Base-by-base conservation (phyloP, 2,797 vertebrate genomes). In the Lophius americanus region DNA sequence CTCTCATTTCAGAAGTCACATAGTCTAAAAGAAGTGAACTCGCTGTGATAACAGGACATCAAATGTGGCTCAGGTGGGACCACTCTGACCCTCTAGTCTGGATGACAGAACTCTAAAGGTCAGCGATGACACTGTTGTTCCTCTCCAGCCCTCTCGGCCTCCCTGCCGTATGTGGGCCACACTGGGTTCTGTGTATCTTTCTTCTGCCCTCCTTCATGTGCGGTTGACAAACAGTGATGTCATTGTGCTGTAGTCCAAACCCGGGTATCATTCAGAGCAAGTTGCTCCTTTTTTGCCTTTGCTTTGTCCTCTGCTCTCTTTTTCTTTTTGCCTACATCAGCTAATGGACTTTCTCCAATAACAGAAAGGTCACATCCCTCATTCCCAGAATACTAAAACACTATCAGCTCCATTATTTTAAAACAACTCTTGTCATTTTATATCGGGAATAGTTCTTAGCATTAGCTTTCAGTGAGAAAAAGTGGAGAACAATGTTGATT, bases 281-380 rank as follows among this genome's bases (percentile, higher is more conserved):
- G 79, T 72, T 55, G 63, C 76, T 80, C 61, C 60, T 66, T 78
- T 58, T 74, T 74, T 76, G 58, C 13, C 35, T 44, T 68, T 6
- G 57, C 69, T 79, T 83, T 88, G 84, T 88, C 81, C 84, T 85
- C 75, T 68, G 74, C 79, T 75, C 58, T 6, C 64, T n/a, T 68
- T 76, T 82, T 87, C 68, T 76, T 82, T 87, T 74, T 82, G 74
- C 64, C 70, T 73, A n/a, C 48, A 82, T 70, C 57, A 14, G 41
- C 75, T 51, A 14, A 46, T 67, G 66, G 76, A 58, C 56, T 48
- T 75, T 58, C 55, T 67, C 43, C 53, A 44, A 65, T 39, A 65
- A 65, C 44, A 38, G 55, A 44, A 53, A 70, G 57, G 56, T 69
- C 58, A 35, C 78, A 53, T 64, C 38, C 23, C 53, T 64, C 58